Evolutionary conservation across 2,797 vertebrate species (phyloP).

Genomic region (Orestias chungarensis): DNA sequence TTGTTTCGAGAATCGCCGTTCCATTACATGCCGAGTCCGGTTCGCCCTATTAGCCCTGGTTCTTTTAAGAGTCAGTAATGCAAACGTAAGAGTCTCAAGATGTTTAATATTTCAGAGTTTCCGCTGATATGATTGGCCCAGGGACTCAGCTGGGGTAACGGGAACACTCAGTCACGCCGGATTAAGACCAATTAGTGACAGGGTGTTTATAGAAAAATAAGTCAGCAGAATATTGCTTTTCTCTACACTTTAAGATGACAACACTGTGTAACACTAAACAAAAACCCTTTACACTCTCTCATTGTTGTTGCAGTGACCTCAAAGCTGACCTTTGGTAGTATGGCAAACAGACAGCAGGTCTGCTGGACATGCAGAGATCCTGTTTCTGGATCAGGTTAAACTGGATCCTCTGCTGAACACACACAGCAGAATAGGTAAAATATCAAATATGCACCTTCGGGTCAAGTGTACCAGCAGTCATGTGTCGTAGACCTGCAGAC

Average conservation of each 20-base stretch:
- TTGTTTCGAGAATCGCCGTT: conserved; percentile 59
- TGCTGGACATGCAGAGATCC: conserved; percentile 66
- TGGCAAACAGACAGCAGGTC: conserved; percentile 58
- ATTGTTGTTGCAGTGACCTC: conserved; percentile 56
- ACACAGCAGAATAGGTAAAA: conserved; percentile 35
- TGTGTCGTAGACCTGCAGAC: conserved; percentile 43
- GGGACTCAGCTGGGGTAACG: conserved; percentile 43
- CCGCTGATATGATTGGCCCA: conserved; percentile 64
- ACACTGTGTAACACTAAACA: conserved; percentile 4
- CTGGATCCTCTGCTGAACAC: conserved; percentile 51
- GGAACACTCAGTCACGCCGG: conserved; percentile 73
- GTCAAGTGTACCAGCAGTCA: conserved; percentile 64
- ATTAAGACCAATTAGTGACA: conserved; percentile 78
- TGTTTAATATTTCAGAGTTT: conserved; percentile 81
- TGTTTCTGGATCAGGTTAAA: conserved; percentile 78
- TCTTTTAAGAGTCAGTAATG: conserved; percentile 63
- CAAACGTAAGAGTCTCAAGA: conserved; percentile 63
- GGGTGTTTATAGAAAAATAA: conserved; percentile 53
- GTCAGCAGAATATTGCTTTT: conserved; percentile 51
- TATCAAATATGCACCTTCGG: conserved; percentile 70
- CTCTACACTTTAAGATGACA: conserved; percentile 14
- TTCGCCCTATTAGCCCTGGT: conserved; percentile 38
- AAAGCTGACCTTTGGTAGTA: conserved; percentile 63
- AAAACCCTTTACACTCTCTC: conserved; percentile 4
- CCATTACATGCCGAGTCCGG: conserved; percentile 51